Evolutionary conservation across 2,797 vertebrate species (phyloP), one percentile per base, ranked within the genome.

Genomic region (Dryobates pubescens): DNA sequence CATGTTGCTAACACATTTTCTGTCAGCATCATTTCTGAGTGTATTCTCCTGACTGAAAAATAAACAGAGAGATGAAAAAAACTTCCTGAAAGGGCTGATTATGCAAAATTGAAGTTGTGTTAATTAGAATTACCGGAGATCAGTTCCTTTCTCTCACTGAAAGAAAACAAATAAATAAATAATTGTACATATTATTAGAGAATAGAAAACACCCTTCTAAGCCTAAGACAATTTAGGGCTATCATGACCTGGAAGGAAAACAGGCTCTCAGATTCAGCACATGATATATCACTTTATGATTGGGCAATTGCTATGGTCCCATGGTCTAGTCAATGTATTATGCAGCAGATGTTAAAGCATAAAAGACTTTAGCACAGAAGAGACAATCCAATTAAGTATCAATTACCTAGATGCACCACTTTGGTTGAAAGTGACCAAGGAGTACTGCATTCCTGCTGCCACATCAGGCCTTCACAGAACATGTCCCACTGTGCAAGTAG

Each of bases 121-220:
- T 68, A 77, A 69, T 92, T 87, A 71, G 58, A 80, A 92, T 88
- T 87, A 69, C 30, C n/a, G 62, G 41, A 75, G 81, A 92, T 93
- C 82, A 77, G 47, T 20, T 72, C 10, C 23, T 74, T 87, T 69
- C 45, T 71, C 20, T 80, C 56, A 36, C 17, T 57, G 32, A 26
- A 7, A n/a, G 30, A 69, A 67, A 17, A 47, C 20, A 47, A 49
- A 49, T 23, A 49, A 23, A 43, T 43, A 63, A 77, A 6, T 5
- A 58, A 70, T 49, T 43, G 11, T 53, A 49, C 11, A 49, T 57
- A 84, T 70, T 53, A 82, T 64, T 76, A 88, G 27, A 77, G 32
- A 86, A 84, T 17, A 49, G 14, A 67, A 89, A 82, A 65, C 30
- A 32, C n/a, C 1, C 17, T 36, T 80, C 56, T 81, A 85, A 92